Evolutionary conservation across 2,113 vertebrate genomes (phyloP), one percentile per base, ranked within the genome.

Genomic region (Hylia prasina): DNA sequence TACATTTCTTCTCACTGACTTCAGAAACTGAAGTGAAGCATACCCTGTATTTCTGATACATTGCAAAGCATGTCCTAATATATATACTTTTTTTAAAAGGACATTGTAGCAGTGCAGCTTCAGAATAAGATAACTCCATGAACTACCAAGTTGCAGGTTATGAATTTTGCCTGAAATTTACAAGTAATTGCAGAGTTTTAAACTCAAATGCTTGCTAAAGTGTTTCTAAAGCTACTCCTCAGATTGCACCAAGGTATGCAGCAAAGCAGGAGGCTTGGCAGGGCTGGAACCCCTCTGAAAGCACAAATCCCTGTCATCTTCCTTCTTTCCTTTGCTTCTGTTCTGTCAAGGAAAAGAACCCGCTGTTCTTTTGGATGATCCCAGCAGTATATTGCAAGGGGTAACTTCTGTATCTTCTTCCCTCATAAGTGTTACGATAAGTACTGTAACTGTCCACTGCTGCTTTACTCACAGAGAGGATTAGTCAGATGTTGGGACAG

Each of bases 341-440:
- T 71, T 75, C 54, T 77, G 40, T 25, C 65, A 30, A 57, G 40
- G 35, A 56, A 88, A 68, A 64, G 60, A 42, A 23, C 17, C 5
- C 6, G 0, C 54, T 0, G 0, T 10, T 48, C 28, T n/a, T 88
- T 56, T 21, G 35, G 40, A 25, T 72, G 39, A 37, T 76, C n/a
- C 40, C n/a, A 51, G 8, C 7, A 45, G 14, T n/a, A 83, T 5
- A 2, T 64, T 77, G 48, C 0, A 0, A 90, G n/a, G 37, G 21
- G 3, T 40, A 35, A 44, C 10, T 88, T 80, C 30, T 69, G 0
- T 25, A 18, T 63, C 78, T 63, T 75, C 78, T 66, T 68, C 64
- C n/a, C 13, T 85, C 17, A 7, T 5, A 21, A 77, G 6, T 72
- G 27, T 33, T 56, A 2, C 0, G 42, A 35, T 16, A 25, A 2